Evolutionary conservation across 2,888 invertebrate species (phyloP).

Genomic region (Athalia cordata): DNA sequence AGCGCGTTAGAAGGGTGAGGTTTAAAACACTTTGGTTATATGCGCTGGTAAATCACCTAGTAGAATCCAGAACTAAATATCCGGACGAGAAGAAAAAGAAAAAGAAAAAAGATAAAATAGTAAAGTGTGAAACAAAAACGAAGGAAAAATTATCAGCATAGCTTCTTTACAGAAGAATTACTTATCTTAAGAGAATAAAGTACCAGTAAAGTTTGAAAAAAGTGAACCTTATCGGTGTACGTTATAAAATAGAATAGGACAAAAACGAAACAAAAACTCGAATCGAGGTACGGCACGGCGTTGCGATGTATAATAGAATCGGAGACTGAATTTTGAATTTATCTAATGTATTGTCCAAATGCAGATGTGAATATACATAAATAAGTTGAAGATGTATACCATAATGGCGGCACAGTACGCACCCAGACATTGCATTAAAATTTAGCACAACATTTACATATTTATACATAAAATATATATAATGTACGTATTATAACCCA

Average conservation of each 20-base stretch:
- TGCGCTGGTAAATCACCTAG: constrained; percentile 27
- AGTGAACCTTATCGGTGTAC: constrained; percentile 18
- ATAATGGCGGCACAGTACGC: no score
- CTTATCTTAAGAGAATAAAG: constrained; percentile 29
- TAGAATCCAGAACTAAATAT: constrained; percentile 7
- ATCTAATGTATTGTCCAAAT: no score
- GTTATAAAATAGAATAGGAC: neutral
- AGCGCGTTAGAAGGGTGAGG: neutral
- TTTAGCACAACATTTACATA: no score
- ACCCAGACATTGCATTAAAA: no score
- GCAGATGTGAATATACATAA: no score
- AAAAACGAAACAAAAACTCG: neutral
- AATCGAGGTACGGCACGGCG: no score
- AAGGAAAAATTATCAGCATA: neutral
- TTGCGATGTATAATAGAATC: no score
- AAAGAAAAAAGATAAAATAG: neutral
- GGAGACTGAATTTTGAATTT: no score
- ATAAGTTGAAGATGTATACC: no score
- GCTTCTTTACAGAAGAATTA: constrained; percentile 8
- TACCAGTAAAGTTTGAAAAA: constrained; percentile 13
- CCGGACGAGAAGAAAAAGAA: neutral
- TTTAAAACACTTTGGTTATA: constrained; percentile 11
- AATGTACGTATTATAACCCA: no score
- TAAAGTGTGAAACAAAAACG: neutral
- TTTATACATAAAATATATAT: no score